Conservation (phyloP, 1,140 invertebrate species). For the Scaptomyza graminum region DNA sequence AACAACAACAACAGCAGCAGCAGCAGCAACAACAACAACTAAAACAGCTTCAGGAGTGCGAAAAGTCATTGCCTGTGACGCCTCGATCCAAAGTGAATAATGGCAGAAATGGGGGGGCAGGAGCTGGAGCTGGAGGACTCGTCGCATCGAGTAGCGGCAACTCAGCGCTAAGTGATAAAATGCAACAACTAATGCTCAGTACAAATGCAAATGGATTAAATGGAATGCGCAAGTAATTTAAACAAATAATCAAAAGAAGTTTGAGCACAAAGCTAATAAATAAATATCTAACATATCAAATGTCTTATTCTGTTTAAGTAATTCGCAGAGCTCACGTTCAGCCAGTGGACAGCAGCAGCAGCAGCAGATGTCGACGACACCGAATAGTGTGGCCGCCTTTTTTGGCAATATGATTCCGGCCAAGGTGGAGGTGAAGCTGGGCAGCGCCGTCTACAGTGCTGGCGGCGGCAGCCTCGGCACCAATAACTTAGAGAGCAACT, state of each 20-base stretch:
- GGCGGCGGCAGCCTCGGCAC: not conserved
- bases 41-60: conserved; percentile 25
- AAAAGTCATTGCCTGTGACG: conserved; percentile 47
- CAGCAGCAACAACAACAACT: conserved; percentile 38
- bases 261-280: no score
- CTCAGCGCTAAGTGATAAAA: conserved; percentile 63
- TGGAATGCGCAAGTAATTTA: conserved; percentile 47
- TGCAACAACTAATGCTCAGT: conserved; percentile 66
- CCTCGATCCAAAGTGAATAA: conserved; percentile 44
- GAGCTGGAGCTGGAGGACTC: not conserved
- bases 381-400: conserved; percentile 73
- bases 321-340: conserved; percentile 59
- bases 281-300: not conserved
- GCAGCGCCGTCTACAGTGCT: conserved; percentile 40
- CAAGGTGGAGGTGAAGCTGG: conserved; percentile 80
- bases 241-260: no score
- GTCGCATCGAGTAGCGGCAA: conserved; percentile 10
- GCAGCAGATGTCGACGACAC: conserved; percentile 61
- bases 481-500: conserved; percentile 56
- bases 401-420: conserved; percentile 81
- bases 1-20: conserved; percentile 51
- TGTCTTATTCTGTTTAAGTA: conserved; percentile 30
- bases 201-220: conserved; percentile 46
- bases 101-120: conserved; percentile 21
- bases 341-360: conserved; percentile 54